Evolutionary conservation across 1,140 invertebrate species (phyloP).

Genomic region (Cotesia glomerata): DNA sequence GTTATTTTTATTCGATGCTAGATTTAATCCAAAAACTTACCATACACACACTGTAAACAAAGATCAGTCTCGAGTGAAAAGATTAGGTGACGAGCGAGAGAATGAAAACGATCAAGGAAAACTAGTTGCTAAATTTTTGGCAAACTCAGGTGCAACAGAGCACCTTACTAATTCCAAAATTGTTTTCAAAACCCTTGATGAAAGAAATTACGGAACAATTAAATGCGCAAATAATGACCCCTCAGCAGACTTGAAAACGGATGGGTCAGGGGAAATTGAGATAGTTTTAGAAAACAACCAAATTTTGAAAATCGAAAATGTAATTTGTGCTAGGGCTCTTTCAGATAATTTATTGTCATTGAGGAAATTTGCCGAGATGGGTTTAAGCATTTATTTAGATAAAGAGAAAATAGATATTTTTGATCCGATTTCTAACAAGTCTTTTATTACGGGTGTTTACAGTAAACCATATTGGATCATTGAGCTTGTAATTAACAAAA

Average conservation of each 20-base stretch:
- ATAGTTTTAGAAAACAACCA: background rate
- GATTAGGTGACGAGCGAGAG: background rate
- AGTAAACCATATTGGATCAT: conserved; percentile 30
- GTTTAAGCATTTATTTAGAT: no score
- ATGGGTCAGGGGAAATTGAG: background rate
- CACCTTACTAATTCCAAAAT: conserved; percentile 29
- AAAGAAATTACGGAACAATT: conserved; percentile 13
- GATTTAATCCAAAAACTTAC: no score
- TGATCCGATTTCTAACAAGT: conserved; percentile 26
- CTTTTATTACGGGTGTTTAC: conserved; percentile 29
- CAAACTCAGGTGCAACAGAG: conserved; percentile 31
- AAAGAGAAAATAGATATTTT: conserved; percentile 20
- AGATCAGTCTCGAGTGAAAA: no score
- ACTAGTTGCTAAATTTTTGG: conserved; percentile 19
- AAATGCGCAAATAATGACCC: conserved; percentile 25
- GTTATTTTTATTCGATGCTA: no score
- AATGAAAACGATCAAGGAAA: background rate
- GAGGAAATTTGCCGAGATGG: conserved; percentile 24
- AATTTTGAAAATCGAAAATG: conserved; percentile 10
- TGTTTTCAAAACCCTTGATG: conserved; percentile 30
- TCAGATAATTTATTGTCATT: conserved; percentile 23
- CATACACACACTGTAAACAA: no score
- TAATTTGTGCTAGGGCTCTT: conserved; percentile 15
- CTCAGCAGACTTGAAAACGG: conserved; percentile 11
- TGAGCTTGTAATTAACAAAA: conserved; percentile 23